Evolutionary conservation across 2,797 vertebrate genomes (phyloP), one percentile per base, ranked within the genome.

Genomic region (Tokudaia tokunoshimensis): DNA sequence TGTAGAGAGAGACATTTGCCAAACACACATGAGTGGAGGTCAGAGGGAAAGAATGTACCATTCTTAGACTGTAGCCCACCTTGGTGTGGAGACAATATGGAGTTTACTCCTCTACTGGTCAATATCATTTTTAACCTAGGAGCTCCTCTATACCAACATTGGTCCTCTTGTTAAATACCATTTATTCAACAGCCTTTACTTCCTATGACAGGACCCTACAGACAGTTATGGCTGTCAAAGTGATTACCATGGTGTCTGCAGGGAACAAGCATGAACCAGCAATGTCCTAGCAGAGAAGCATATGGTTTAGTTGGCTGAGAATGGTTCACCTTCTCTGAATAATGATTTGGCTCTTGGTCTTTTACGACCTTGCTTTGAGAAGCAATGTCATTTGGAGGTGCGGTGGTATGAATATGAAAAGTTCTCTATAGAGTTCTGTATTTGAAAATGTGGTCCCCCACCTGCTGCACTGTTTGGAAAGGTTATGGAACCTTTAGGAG

Each of bases 311-410:
- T 0, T 52, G 63, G 12, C 50, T 72, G 31, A 86, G 24, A 41
- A 50, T 10, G 31, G 3, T 3, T 55, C 29, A 67, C 13, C 9
- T 52, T 78, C 79, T 15, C 31, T 92, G 37, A 61, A 5, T 72
- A 37, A 52, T 26, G 29, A 75, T 81, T 93, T 81, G 79, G 61
- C 50, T 63, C 31, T 65, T 85, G 96, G 92, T 59, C 74, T 59
- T 78, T 24, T 94, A 19, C 26, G 63, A 76, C 34, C n/a, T 92
- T 89, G 47, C 74, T 82, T 50, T 61, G 19, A 75, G 79, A 96
- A 57, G 15, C 76, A 70, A 79, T 76, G 74, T 67, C 74, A 95
- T 2, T 52, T 87, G 52, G 61, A 47, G 61, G 59, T 47, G 29
- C 4, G 2, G 17, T 31, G 29, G 4, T 47, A 84, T 10, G 63